phyloP scores from a whole-genome alignment of 2,113 vertebrate genomes.

The Percopsis transmontana region DNA sequence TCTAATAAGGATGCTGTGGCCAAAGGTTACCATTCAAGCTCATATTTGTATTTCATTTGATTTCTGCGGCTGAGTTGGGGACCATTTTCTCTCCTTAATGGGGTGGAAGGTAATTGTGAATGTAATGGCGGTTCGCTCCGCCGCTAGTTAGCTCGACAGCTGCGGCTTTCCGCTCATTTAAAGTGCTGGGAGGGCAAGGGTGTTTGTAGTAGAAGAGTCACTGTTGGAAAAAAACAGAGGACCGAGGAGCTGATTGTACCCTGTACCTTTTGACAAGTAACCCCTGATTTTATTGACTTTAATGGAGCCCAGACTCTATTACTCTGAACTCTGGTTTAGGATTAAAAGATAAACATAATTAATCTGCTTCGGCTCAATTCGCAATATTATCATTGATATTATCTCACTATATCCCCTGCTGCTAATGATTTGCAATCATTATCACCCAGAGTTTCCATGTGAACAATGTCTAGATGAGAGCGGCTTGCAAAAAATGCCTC shows the following conservation, averaged over 20 bases:
- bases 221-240: conserved; percentile 44
- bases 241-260: conserved; percentile 50
- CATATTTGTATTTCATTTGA: conserved; percentile 65
- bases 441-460: background rate
- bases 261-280: conserved; percentile 37
- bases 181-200: conserved; percentile 41
- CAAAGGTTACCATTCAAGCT: conserved; percentile 66
- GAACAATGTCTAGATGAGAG: conserved; percentile 44
- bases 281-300: conserved; percentile 53
- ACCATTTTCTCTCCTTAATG: conserved; percentile 38
- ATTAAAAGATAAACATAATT: conserved; percentile 73
- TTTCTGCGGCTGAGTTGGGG: conserved; percentile 46
- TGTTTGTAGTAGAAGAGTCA: conserved; percentile 24
- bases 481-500: conserved; percentile 3
- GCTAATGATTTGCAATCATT: conserved; percentile 10
- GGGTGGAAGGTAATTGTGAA: conserved; percentile 58
- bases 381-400: conserved; percentile 51
- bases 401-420: conserved; percentile 22
- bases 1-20: conserved; percentile 64
- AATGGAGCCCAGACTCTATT: conserved; percentile 41
- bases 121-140: conserved; percentile 58
- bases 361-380: conserved; percentile 61
- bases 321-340: conserved; percentile 45
- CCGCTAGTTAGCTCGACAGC: conserved; percentile 48
- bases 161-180: conserved; percentile 52